Conservation (phyloP, 2,888 invertebrate species). For the Ectemnius lituratus region DNA sequence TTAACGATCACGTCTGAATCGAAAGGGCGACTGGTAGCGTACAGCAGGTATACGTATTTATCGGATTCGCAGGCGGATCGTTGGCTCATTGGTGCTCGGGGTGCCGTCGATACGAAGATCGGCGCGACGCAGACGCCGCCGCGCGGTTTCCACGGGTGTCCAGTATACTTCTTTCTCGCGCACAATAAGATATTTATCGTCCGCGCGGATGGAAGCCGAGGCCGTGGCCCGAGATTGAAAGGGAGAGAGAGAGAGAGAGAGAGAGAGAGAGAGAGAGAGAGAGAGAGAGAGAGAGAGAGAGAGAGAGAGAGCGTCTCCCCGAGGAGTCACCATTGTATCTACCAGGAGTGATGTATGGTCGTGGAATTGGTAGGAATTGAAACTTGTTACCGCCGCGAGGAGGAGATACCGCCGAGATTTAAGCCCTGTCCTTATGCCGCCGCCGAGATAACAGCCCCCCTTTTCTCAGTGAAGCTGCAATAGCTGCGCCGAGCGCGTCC, state of each 20-base stretch:
- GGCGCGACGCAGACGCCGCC: constrained; percentile 16
- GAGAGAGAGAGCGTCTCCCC: constrained; percentile 15
- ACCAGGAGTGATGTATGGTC: constrained; percentile 75
- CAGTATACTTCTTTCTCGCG: constrained; percentile 64
- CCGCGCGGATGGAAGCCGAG: constrained; percentile 58
- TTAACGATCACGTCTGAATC: constrained; percentile 52
- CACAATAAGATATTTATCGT: constrained; percentile 76
- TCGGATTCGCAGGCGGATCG: constrained; percentile 48
- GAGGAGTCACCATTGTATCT: constrained; percentile 74
- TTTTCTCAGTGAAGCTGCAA: constrained; percentile 44
- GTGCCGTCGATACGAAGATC: constrained; percentile 50
- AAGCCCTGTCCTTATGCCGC: constrained; percentile 68
- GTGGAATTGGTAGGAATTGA: constrained; percentile 76
- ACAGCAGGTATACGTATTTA: constrained; percentile 28
- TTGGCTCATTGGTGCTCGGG: constrained; percentile 48
- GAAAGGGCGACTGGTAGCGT: constrained; percentile 14
- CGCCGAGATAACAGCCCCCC: constrained; percentile 67
- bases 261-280: too few species aligned
- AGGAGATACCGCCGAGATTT: constrained; percentile 72
- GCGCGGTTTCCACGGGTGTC: constrained; percentile 59
- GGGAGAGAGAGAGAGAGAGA: too few species aligned
- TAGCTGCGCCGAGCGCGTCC: constrained; percentile 32
- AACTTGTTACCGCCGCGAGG: constrained; percentile 74
- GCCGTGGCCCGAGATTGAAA: constrained; percentile 63
- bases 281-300: too few species aligned